Base-by-base conservation (phyloP, 1,140 invertebrate genomes). In the Lamellibrachia luymesi region DNA sequence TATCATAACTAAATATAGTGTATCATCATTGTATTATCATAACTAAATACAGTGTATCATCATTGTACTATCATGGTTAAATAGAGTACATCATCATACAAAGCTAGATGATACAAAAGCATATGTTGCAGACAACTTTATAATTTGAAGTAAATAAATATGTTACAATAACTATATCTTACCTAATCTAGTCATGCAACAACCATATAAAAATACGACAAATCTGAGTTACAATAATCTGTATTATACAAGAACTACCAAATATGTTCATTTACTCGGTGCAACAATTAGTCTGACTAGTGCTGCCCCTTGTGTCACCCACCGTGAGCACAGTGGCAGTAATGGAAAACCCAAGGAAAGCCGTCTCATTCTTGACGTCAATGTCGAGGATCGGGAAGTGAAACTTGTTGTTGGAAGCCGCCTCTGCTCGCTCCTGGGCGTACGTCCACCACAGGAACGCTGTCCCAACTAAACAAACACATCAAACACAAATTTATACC, bases 391-490 rank as follows among this genome's bases (percentile, higher is more conserved):
- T 96, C 93, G 95, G 97, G 91, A 98, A 97, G 80, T 97, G 95
- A 93, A 97, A 95, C 95, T 95, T 92, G 93, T 96, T 96, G 91
- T 97, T 95, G 90, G 97, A 96, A 95, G 98, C 97, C 90, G 98
- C 96, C 91, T 97, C 97, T 93, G 96, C 97, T 94, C 97, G 97
- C 27, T 98, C 97, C 94, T 98, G 97, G 94, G 97, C 97, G 95
- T 98, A 99, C 4, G 98, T 98, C 96, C 98, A 98, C 98, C 98
- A 99, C 25, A 99, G 96, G 89, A 98, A 97, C 50, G 95, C 97
- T 91, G 98, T 98, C 25, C 98, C 97, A 94, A 96, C 97, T 97
- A 94, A 64, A 38, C 27, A 94, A n/a, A 52, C 94, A 38, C 38
- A 38, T 38, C 38, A 8, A 94, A 91, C 51, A 80, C 22, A 51